Evolutionary conservation across 1,140 invertebrate genomes (phyloP), one percentile per base, ranked within the genome.

Genomic region (Temnothorax curvispinosus): DNA sequence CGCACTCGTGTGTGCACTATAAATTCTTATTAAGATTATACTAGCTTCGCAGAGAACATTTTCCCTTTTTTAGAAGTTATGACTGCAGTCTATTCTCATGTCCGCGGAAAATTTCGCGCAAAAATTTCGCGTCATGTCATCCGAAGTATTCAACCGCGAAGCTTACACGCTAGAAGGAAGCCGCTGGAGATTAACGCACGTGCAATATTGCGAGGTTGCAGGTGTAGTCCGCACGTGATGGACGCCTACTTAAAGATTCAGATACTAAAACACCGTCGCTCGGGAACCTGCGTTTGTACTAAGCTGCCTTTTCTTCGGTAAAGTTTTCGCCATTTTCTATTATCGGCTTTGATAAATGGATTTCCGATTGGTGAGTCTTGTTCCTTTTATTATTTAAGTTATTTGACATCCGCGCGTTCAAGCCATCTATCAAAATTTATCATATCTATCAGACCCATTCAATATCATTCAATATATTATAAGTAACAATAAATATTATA

Each of bases 111-210:
- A 60, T 80, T 41, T n/a, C 18, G 2, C 44, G 35, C 32, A 18
- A 9, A 67, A 82, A n/a, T 27, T 27, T 27, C 27, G 27, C 15
- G 67, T 58, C 18, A 35, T 52, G 27, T 64, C 54, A 62, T 54
- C 44, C 13, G 18, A 87, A 62, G 60, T 65, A 74, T 62, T 69
- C 56, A 77, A 86, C 87, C 64, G 74, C 72, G 58, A 86, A 74
- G 72, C 54, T 47, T 50, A 80, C 80, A 80, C 27, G 56, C 35
- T 56, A 71, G 18, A 50, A 50, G 69, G 6, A 86, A 86, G 38
- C 74, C 76, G 44, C 50, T 44, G 21, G 15, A 54, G 8, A 72
- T 81, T 80, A 86, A 52, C 64, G 67, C 58, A 80, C 58, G 58
- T 75, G 84, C 58, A 64, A 80, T 60, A 64, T 50, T 52, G 44